Conservation (phyloP, 2,888 invertebrate genomes). For the Pomacea canaliculata region DNA sequence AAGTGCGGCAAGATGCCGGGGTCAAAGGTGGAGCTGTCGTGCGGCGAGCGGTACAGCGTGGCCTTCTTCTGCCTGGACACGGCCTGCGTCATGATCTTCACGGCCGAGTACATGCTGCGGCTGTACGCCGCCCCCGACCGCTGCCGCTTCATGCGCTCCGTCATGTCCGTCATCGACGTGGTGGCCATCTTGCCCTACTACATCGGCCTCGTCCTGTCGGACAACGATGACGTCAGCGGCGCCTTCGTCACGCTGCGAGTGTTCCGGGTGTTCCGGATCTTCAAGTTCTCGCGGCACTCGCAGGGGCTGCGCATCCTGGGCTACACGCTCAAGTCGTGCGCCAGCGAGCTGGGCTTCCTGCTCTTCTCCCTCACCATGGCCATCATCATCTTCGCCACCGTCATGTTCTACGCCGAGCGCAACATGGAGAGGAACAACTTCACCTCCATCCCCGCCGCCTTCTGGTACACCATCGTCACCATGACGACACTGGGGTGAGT, state of each 20-base stretch:
- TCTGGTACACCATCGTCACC: slow-evolving; percentile 99
- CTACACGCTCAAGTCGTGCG: slow-evolving; percentile 98
- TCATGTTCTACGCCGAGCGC: slow-evolving; percentile 99
- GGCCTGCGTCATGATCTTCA: slow-evolving; percentile 99
- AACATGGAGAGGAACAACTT: slow-evolving; percentile 97
- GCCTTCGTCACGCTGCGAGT: slow-evolving; percentile 99
- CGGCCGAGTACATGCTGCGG: slow-evolving; percentile 92
- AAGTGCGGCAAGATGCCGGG: slow-evolving; percentile 84
- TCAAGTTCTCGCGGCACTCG: slow-evolving; percentile 99
- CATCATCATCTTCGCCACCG: slow-evolving; percentile 99
- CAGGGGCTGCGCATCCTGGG: slow-evolving; percentile 98
- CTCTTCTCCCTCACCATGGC: slow-evolving; percentile 99
- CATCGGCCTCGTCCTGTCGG: slow-evolving; percentile 96
- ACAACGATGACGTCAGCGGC: slow-evolving; percentile 98
- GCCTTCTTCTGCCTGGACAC: slow-evolving; percentile 99
- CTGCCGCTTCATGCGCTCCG: slow-evolving; percentile 96
- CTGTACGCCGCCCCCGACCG: slow-evolving; percentile 98
- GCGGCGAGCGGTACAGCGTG: slow-evolving; percentile 94
- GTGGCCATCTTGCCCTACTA: slow-evolving; percentile 99
- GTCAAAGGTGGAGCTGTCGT: slow-evolving; percentile 76
- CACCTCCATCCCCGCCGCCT: slow-evolving; percentile 99
- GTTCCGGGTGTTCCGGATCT: slow-evolving; percentile 99
- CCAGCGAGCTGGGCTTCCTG: slow-evolving; percentile 98
- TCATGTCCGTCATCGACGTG: slow-evolving; percentile 99
- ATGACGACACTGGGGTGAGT: slow-evolving; percentile 99